phyloP scores from a whole-genome alignment of 2,888 invertebrate genomes.

The Mylabris sibirica region DNA sequence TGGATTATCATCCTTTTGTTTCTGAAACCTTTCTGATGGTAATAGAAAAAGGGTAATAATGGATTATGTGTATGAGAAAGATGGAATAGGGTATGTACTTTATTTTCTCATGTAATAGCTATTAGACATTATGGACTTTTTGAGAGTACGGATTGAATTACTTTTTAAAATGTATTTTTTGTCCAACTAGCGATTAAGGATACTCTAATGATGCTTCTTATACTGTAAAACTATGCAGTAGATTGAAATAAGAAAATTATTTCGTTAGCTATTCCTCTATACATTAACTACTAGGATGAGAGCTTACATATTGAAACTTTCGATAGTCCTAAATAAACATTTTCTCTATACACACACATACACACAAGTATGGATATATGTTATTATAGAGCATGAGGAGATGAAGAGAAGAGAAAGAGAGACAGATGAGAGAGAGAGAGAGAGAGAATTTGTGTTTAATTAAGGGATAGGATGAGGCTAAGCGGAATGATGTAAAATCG shows the following conservation, averaged over 20 bases:
- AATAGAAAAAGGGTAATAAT: conserved; percentile 55
- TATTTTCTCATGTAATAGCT: conserved; percentile 46
- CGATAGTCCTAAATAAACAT: neutral
- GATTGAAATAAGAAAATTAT: neutral
- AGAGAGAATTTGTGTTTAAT: conserved; percentile 49
- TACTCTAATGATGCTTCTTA: neutral
- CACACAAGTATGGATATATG: neutral
- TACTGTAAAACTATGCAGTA: neutral
- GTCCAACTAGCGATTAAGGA: conserved; percentile 14
- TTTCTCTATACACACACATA: neutral
- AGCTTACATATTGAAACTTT: neutral
- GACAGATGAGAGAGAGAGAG: neutral
- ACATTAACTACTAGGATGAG: neutral
- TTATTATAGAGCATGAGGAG: neutral
- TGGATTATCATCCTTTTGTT: conserved; percentile 56
- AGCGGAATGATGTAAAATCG: conserved; percentile 56
- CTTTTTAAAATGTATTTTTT: conserved; percentile 45
- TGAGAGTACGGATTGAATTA: conserved; percentile 48
- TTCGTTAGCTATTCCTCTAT: neutral
- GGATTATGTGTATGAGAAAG: conserved; percentile 33
- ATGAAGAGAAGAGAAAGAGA: neutral
- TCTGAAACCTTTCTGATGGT: conserved; percentile 52
- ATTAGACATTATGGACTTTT: conserved; percentile 48
- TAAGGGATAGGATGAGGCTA: conserved; percentile 52
- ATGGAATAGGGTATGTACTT: conserved; percentile 35